A percentile compares a stretch with the other conserved stretches of the same genome.
phyloP scores from a whole-genome alignment of 1,140 invertebrate species.

The Copidosoma floridanum region DNA sequence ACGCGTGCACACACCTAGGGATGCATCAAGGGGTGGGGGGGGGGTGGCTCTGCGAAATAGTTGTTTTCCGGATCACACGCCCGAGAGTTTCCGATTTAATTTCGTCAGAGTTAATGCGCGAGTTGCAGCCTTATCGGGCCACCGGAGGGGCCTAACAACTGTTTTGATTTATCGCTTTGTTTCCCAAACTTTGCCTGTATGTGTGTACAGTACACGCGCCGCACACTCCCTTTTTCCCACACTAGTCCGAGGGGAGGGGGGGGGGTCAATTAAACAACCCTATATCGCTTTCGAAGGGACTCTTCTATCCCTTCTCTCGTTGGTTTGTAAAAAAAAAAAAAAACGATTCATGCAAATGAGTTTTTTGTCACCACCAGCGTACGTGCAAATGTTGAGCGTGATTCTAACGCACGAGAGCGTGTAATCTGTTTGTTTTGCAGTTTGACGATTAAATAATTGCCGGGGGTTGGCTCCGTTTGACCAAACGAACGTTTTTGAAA shows the following conservation, averaged over 20 bases:
- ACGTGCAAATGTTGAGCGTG: no score
- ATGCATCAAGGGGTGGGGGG: no score
- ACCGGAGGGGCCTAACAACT: conserved; percentile 12
- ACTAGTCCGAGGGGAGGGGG: background rate
- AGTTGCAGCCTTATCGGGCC: background rate
- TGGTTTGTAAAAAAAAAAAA: background rate
- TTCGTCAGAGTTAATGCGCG: conserved; percentile 1
- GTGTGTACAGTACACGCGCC: conserved; percentile 14
- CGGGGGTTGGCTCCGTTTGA: no score
- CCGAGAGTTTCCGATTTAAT: background rate
- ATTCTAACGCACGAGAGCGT: no score
- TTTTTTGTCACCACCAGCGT: background rate
- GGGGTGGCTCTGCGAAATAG: no score
- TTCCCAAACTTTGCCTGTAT: conserved; percentile 4
- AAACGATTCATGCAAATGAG: conserved; percentile 7
- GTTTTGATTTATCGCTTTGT: conserved; percentile 23
- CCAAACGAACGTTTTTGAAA: no score
- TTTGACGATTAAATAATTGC: no score
- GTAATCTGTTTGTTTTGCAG: no score
- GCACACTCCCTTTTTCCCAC: conserved; percentile 19
- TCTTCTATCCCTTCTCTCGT: background rate
- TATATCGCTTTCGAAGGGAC: conserved; percentile 11
- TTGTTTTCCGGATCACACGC: no score
- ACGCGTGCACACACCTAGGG: no score
- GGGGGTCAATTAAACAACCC: conserved; percentile 10